Conservation (phyloP, 1,140 invertebrate genomes). For the Pseudachorutes palmiensis region DNA sequence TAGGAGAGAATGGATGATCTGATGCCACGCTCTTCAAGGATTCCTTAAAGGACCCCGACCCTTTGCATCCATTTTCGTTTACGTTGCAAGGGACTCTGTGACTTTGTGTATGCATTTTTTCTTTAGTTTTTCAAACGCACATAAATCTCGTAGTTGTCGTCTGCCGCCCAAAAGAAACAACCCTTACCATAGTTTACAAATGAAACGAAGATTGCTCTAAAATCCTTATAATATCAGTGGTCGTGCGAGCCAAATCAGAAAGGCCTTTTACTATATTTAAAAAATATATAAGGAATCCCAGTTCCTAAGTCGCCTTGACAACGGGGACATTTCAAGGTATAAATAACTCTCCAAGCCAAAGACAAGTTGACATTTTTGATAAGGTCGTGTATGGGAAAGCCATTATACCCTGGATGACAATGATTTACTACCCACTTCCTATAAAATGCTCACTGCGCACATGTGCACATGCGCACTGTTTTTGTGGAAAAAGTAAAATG, state of each 20-base stretch:
- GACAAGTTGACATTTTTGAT: no score
- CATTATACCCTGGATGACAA: no score
- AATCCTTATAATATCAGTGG: neutral
- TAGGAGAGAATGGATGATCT: neutral
- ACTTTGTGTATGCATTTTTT: neutral
- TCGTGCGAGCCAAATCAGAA: neutral
- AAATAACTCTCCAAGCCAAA: no score
- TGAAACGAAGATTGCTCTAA: neutral
- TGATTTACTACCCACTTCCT: no score
- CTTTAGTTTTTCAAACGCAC: neutral
- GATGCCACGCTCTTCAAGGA: neutral
- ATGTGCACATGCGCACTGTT: no score
- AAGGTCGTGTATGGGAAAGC: no score
- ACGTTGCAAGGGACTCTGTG: neutral
- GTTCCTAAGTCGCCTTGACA: no score
- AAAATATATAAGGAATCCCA: no score
- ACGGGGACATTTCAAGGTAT: no score
- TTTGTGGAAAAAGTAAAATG: no score
- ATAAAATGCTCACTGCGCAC: no score
- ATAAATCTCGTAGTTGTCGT: neutral
- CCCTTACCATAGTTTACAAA: neutral
- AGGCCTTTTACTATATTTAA: no score
- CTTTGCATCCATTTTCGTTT: neutral
- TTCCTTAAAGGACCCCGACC: neutral
- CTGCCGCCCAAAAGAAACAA: neutral